Percentiles rank a stretch among this genome's conserved stretches.
Evolutionary conservation across 2,797 vertebrate species (phyloP).

Genomic region (Tapera naevia): DNA sequence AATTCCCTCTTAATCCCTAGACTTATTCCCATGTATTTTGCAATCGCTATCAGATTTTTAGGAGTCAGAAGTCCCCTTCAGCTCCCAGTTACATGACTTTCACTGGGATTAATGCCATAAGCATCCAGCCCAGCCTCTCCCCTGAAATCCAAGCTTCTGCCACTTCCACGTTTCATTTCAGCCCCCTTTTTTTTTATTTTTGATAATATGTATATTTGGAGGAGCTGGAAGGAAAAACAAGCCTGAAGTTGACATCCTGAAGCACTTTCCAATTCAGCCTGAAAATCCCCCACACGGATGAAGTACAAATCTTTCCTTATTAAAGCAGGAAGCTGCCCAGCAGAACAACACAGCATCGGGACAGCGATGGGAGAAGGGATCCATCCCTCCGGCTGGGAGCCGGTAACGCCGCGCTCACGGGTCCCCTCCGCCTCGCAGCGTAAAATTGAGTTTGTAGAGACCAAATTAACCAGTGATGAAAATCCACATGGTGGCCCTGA

Average conservation of each 20-base stretch:
- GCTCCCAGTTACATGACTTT: background rate
- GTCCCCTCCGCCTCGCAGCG: background rate
- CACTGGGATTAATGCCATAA: background rate
- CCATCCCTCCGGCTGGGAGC: background rate
- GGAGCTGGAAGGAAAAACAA: background rate
- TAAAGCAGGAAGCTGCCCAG: background rate
- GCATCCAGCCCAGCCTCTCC: background rate
- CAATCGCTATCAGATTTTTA: fast-evolving
- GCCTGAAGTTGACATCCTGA: background rate
- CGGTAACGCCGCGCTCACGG: too few species aligned
- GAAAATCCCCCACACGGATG: background rate
- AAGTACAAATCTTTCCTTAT: background rate
- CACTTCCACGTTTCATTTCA: background rate
- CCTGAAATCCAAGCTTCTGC: background rate
- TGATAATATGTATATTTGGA: background rate
- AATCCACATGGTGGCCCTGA: background rate
- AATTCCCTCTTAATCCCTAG: background rate
- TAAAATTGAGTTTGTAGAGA: background rate
- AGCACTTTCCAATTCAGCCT: background rate
- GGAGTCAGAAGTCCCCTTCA: background rate
- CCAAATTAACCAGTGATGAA: background rate
- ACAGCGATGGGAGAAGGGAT: background rate
- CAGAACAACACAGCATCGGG: background rate
- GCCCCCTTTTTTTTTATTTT: too few species aligned
- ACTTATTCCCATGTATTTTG: background rate